A percentile compares a stretch with the other conserved stretches of the same genome.
Evolutionary conservation across 2,888 invertebrate genomes (phyloP).

Genomic region (Ormyrus pomaceus): DNA sequence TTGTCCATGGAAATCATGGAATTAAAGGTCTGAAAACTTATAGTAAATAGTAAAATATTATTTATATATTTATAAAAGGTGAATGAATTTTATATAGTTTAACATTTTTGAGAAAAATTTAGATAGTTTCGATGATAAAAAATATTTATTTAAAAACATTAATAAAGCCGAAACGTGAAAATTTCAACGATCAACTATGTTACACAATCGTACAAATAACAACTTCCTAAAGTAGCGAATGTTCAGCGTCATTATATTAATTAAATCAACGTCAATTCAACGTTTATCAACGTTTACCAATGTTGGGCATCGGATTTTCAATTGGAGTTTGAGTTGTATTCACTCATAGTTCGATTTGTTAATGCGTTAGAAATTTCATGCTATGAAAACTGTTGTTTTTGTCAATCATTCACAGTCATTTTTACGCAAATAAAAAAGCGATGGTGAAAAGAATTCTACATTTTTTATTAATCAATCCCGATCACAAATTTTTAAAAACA

Average conservation of each 20-base stretch:
- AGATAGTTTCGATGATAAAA: conserved; percentile 4
- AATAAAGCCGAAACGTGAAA: neutral
- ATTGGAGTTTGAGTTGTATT: conserved; percentile 16
- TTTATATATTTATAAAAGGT: conserved; percentile 50
- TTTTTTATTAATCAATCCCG: conserved; percentile 6
- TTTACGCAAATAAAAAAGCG: conserved; percentile 51
- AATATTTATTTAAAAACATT: conserved; percentile 17
- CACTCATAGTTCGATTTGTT: conserved; percentile 27
- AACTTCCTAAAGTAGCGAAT: conserved; percentile 4
- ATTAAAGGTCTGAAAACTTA: conserved; percentile 48
- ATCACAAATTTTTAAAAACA: no score
- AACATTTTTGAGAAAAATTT: conserved; percentile 19
- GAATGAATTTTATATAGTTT: conserved; percentile 48
- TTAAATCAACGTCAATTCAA: conserved; percentile 21
- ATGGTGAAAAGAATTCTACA: conserved; percentile 36
- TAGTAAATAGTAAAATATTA: conserved; percentile 42
- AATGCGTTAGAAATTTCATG: conserved; percentile 10
- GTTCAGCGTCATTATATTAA: conserved; percentile 5
- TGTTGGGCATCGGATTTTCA: conserved; percentile 3
- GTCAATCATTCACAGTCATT: conserved; percentile 43
- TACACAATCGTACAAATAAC: conserved; percentile 29
- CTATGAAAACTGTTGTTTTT: conserved; percentile 32
- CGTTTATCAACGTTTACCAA: conserved; percentile 23
- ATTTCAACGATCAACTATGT: conserved; percentile 32
- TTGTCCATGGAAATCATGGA: conserved; percentile 29